phyloP scores from a whole-genome alignment of 2,113 vertebrate species.

The Elephas maximus region DNA sequence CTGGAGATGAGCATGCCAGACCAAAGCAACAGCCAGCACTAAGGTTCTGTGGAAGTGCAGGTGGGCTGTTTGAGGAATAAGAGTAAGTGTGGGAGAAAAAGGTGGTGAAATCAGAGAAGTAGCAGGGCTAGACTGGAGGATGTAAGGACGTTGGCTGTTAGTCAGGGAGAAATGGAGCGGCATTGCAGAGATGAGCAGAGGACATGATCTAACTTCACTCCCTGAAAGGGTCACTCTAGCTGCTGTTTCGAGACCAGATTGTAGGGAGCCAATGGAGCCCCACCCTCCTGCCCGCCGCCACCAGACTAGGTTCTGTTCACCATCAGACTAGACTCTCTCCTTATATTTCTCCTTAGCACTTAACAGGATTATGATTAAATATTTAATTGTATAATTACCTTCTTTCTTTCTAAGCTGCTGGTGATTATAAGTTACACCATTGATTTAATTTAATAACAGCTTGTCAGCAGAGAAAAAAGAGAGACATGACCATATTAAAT shows the following conservation, averaged over 20 bases:
- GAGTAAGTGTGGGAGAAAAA: background rate
- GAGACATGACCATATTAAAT: background rate
- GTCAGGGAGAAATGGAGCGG: background rate
- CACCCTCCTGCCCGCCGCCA: background rate
- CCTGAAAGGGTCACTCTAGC: background rate
- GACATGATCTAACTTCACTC: accelerated
- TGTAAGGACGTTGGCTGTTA: background rate
- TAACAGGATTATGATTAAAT: constrained; percentile 41
- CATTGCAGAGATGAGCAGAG: background rate
- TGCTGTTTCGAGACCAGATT: background rate
- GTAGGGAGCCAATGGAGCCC: background rate
- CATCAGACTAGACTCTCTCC: background rate
- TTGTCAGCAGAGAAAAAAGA: background rate
- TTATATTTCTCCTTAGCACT: background rate
- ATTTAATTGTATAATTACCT: constrained; percentile 47
- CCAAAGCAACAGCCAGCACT: background rate
- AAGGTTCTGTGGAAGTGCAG: background rate
- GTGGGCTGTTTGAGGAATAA: background rate
- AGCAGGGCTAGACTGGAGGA: accelerated
- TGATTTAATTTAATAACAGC: constrained; percentile 58
- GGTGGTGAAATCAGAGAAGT: background rate
- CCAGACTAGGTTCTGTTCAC: background rate
- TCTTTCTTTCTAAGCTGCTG: constrained; percentile 49
- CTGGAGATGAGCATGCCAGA: background rate
- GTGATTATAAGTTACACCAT: background rate